A percentile compares a stretch with the other conserved stretches of the same genome.
These are phyloP conservation scores for Myotis planiceps DNA, from an alignment of 2,797 vertebrate genomes.

Conservation along the genomic window DNA sequence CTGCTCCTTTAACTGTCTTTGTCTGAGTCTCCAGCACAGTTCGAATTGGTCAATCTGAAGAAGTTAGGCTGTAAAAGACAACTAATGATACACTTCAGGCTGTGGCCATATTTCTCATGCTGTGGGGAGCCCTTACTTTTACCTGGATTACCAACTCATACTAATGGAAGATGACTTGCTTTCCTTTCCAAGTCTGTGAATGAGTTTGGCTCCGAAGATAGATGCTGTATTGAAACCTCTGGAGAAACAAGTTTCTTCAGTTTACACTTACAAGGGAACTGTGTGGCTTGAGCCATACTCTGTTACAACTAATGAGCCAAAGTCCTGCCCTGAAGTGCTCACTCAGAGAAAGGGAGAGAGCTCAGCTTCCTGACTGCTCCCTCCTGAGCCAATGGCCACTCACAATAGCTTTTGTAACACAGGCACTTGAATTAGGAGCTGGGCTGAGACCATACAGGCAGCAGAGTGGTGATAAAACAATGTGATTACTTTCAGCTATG, in stretches of 20 bases:
- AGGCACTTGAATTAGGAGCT: constrained; percentile 21
- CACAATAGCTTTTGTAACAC: neutral
- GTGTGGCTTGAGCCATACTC: neutral
- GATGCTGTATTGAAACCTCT: neutral
- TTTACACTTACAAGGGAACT: neutral
- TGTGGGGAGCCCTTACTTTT: neutral
- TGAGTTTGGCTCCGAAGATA: neutral
- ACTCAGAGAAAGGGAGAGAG: neutral
- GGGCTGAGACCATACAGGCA: neutral
- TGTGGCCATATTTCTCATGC: neutral
- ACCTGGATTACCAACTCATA: neutral
- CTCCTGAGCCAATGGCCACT: neutral
- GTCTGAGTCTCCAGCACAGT: neutral
- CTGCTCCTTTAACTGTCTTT: neutral
- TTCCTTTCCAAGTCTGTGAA: neutral
- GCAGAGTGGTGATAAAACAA: constrained; percentile 11
- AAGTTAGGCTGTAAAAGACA: neutral
- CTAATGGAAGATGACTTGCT: neutral
- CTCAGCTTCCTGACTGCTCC: neutral
- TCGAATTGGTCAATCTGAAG: neutral
- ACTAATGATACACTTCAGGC: neutral
- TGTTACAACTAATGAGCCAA: neutral
- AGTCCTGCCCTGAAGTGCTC: neutral
- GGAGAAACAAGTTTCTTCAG: neutral
- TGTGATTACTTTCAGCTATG: neutral